Base-by-base conservation (phyloP, 2,888 invertebrate genomes). In the Cinara cedri region DNA sequence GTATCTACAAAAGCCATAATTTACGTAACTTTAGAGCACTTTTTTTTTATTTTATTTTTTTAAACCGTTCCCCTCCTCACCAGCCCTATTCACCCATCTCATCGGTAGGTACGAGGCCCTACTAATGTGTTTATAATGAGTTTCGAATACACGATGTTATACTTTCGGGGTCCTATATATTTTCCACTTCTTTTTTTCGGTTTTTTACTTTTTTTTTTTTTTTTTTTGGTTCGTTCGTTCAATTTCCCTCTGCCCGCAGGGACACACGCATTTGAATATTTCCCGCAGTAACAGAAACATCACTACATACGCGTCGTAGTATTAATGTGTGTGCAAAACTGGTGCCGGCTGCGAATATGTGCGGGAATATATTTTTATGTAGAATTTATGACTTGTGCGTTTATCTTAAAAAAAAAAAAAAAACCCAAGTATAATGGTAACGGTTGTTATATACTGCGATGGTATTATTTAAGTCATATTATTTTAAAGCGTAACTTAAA, bases 91-190 rank as follows among this genome's bases (percentile, higher is more conserved):
- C 68, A 42, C 34, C 57, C 14, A 21, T 26, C 26, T 42, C 24
- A n/a, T 46, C 10, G 19, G 19, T 66, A 24, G 57, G 60, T 34
- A 26, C 49, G 9, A 14, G 55, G n/a, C 19, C 55, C 46, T 60
- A 68, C 78, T 78, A 78, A 78, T 78, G 78, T 68, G 78, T 78
- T 78, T 78, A 78, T 78, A 78, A 78, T 78, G 78, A 78, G 78
- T 78, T 78, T 68, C 57, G 9, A 78, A 78, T 78, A 78, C 68
- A 78, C 60, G 57, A 68, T 49, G 78, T 60, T 49, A 60, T 70
- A 68, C 57, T 68, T 68, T 68, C 19, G 78, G 57, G 34, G 6
- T 34, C 34, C 34, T 34, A 34, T 19, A 34, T 34, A 60, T 78
- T 78, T 74, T 42, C 51, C 21, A 8, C 74, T 21, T 74, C 4